These are phyloP conservation scores for Coracopsis vasa DNA, from an alignment of 2,113 vertebrate genomes.

Conservation along the genomic window DNA sequence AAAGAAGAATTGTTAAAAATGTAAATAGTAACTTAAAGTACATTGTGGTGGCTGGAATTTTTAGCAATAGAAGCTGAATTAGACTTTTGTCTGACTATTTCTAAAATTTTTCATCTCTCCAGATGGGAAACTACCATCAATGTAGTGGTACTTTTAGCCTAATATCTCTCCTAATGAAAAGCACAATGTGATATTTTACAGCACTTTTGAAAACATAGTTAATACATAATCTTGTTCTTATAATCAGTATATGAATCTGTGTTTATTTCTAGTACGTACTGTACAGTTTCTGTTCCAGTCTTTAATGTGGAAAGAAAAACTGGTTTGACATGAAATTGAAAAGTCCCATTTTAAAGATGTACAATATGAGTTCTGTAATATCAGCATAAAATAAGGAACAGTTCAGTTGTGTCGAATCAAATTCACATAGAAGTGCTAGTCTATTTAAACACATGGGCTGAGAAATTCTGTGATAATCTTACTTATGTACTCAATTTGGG, in stretches of 20 bases:
- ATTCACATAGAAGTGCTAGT: neutral
- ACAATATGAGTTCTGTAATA: neutral
- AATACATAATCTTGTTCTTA: neutral
- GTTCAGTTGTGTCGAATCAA: neutral
- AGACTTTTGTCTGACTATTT: neutral
- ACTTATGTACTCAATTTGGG: neutral
- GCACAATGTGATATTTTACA: neutral
- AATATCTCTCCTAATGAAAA: neutral
- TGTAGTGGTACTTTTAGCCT: neutral
- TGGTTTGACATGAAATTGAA: neutral
- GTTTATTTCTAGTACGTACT: neutral
- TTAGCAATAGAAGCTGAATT: neutral
- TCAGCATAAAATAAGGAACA: neutral
- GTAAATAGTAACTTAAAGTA: neutral
- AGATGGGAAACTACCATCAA: neutral
- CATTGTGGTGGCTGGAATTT: neutral
- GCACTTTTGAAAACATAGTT: neutral
- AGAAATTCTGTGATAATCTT: neutral
- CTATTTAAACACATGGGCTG: neutral
- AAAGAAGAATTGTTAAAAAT: neutral
- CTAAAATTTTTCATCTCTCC: neutral
- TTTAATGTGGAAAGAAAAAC: neutral
- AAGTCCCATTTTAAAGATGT: neutral
- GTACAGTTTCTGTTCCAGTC: neutral
- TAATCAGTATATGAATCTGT: neutral